Evolutionary conservation across 1,140 invertebrate genomes (phyloP).

Genomic region (Aleiodes sp.): DNA sequence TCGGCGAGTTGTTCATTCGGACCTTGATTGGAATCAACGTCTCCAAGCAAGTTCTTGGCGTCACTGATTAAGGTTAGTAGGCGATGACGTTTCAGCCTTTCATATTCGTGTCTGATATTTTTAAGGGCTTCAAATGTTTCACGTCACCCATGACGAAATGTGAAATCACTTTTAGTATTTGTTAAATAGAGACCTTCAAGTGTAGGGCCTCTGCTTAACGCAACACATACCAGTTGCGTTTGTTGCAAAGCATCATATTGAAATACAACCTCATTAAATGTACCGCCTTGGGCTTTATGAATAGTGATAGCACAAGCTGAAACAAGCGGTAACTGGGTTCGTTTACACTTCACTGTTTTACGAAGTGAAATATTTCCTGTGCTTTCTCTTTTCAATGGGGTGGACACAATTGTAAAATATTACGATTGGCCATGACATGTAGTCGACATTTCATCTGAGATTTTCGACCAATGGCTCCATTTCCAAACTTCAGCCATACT

Average conservation of each 20-base stretch:
- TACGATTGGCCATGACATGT: neutral
- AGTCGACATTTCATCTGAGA: neutral
- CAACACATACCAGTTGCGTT: constrained; percentile 49
- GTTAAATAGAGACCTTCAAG: constrained; percentile 46
- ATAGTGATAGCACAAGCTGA: constrained; percentile 42
- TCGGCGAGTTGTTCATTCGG: neutral
- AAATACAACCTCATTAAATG: constrained; percentile 50
- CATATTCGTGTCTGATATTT: neutral
- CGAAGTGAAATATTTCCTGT: constrained; percentile 8
- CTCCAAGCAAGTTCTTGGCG: too few relatives aligned
- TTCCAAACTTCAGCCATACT: neutral
- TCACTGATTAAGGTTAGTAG: too few relatives aligned
- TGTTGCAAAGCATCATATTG: constrained; percentile 44
- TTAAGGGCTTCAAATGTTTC: neutral
- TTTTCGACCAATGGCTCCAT: neutral
- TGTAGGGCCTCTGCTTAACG: constrained; percentile 47
- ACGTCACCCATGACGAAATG: constrained; percentile 30
- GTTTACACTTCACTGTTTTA: constrained; percentile 18
- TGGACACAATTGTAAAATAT: neutral
- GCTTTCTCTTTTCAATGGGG: neutral
- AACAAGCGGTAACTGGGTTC: constrained; percentile 20
- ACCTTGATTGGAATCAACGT: too few relatives aligned
- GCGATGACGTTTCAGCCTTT: too few relatives aligned
- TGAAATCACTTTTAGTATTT: constrained; percentile 33
- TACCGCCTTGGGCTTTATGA: constrained; percentile 53